phyloP scores from a whole-genome alignment of 2,797 vertebrate genomes.

The Pangasius krempfi region DNA sequence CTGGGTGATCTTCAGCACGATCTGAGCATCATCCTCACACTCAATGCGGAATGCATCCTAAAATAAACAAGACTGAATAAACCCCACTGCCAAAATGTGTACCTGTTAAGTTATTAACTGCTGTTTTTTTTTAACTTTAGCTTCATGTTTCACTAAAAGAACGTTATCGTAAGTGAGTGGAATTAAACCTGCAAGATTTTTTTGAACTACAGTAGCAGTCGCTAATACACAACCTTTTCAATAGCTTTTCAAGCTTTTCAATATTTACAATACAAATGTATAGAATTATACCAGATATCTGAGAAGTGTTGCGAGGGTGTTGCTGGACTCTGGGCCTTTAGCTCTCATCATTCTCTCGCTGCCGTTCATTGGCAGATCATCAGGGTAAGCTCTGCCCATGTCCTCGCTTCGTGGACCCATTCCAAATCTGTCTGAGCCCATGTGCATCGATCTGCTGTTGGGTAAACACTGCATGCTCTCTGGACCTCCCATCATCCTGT shows the following conservation, averaged over 20 bases:
- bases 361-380: constrained; percentile 58
- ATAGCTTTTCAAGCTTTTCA: neutral
- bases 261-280: neutral
- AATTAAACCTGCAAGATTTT: too few relatives aligned
- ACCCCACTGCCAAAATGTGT: neutral
- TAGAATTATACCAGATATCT: constrained; percentile 69
- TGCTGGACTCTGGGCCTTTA: constrained; percentile 58
- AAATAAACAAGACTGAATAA: constrained; percentile 37
- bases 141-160: too few relatives aligned
- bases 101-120: too few relatives aligned
- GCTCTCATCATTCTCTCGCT: constrained; percentile 60
- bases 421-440: constrained; percentile 59
- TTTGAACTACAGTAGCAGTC: too few relatives aligned
- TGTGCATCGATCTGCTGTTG: constrained; percentile 49
- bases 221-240: too few relatives aligned
- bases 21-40: constrained; percentile 81
- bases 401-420: constrained; percentile 52
- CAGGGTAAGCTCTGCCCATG: constrained; percentile 60
- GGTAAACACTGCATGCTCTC: constrained; percentile 55
- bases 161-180: too few relatives aligned
- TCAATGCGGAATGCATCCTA: constrained; percentile 84
- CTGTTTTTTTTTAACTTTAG: too few relatives aligned
- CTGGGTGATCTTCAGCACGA: constrained; percentile 86
- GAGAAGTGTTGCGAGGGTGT: constrained; percentile 69
- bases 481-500: neutral